phyloP scores from a whole-genome alignment of 1,140 invertebrate species.

The Conus betulinus region DNA sequence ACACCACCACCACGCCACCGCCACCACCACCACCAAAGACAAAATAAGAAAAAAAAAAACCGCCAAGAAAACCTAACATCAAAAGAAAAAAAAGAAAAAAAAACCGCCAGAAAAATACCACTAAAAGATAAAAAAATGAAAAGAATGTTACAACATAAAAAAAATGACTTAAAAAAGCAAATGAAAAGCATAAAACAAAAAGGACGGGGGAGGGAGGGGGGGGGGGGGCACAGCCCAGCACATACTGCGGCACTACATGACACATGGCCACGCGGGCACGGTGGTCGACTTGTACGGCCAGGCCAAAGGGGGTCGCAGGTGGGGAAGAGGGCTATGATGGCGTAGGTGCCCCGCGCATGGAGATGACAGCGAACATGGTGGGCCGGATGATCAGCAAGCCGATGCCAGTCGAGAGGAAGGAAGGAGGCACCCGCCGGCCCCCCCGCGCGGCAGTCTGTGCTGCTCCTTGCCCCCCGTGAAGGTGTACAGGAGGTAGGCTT shows the following conservation, averaged over 20 bases:
- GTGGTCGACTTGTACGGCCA: slow-evolving; percentile 61
- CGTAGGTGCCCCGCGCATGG: slow-evolving; percentile 69
- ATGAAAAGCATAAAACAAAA: too few relatives aligned
- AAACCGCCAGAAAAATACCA: too few relatives aligned
- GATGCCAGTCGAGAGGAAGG: slow-evolving; percentile 71
- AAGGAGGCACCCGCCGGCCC: slow-evolving; percentile 60
- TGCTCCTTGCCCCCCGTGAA: slow-evolving; percentile 55
- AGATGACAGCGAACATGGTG: slow-evolving; percentile 65
- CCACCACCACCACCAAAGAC: not conserved
- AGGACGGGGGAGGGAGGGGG: too few relatives aligned
- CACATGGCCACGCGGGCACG: slow-evolving; percentile 61
- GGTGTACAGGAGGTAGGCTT: slow-evolving; percentile 67
- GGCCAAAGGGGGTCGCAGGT: slow-evolving; percentile 59
- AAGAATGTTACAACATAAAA: too few relatives aligned
- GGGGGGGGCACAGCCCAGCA: too few relatives aligned
- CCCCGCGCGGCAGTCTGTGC: not conserved
- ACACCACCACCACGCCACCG: not conserved
- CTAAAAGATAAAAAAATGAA: too few relatives aligned
- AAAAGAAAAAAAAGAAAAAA: too few relatives aligned
- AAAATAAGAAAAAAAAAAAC: too few relatives aligned
- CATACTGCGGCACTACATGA: slow-evolving; percentile 57
- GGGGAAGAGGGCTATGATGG: slow-evolving; percentile 61
- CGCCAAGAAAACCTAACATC: too few relatives aligned
- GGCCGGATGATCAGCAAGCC: slow-evolving; percentile 70
- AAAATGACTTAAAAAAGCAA: too few relatives aligned